Evolutionary conservation across 2,797 vertebrate species (phyloP).

Genomic region (Myiothlypis coronata): DNA sequence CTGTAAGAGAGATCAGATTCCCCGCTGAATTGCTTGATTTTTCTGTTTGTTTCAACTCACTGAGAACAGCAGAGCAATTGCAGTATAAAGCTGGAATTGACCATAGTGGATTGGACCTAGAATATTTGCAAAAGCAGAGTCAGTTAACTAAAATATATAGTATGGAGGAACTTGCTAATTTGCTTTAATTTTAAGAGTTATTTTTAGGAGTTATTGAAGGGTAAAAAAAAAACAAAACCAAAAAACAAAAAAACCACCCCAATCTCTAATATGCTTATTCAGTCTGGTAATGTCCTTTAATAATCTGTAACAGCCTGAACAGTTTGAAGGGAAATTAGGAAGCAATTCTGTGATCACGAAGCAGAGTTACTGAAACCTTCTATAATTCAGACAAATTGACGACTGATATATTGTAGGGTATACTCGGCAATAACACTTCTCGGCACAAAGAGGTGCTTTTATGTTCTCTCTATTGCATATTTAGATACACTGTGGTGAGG

Average conservation of each 20-base stretch:
- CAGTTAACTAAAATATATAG: background rate
- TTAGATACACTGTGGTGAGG: background rate
- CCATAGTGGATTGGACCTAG: background rate
- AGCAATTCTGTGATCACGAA: background rate
- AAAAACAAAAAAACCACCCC: background rate
- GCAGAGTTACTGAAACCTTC: background rate
- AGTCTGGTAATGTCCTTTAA: slow-evolving; percentile 31
- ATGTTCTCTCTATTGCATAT: background rate
- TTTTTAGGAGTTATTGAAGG: background rate
- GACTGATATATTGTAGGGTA: background rate
- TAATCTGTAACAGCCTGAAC: background rate
- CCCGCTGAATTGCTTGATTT: background rate
- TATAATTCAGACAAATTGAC: background rate
- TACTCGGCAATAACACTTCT: background rate
- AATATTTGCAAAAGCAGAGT: background rate
- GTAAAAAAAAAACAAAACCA: background rate
- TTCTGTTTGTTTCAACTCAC: background rate
- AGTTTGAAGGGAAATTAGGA: slow-evolving; percentile 42
- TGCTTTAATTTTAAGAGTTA: background rate
- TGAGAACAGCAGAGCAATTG: background rate
- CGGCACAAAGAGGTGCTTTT: background rate
- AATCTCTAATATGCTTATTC: background rate
- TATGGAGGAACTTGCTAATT: background rate
- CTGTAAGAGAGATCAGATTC: background rate
- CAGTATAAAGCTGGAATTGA: background rate